Base-by-base conservation (phyloP, 2,888 invertebrate genomes). In the Euplexia lucipara region DNA sequence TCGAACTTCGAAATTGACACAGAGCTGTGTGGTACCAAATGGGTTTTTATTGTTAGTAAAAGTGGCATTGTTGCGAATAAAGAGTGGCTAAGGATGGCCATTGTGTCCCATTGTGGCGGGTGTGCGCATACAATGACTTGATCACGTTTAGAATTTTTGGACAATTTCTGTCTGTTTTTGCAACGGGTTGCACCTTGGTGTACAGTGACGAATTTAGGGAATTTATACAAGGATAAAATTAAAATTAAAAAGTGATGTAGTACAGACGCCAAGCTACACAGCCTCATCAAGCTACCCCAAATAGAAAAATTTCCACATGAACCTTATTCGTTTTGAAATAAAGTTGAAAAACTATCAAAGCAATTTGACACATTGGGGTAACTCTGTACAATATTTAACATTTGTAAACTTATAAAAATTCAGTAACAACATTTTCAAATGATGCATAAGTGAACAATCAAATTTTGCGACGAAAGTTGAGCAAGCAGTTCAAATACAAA, bases 101-200 rank as follows among this genome's bases (percentile, higher is more conserved):
- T 94, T 94, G 92, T 92, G 83, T 70, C 79, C 83, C 86, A 92
- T 95, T 95, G 94, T 95, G 88, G 92, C 91, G 94, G 95, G 95
- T 95, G 95, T 95, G 92, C 78, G 90, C 68, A 86, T 86, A 95
- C 94, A 95, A 95, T 89, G 88, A 81, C 59, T 81, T 88, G 92
- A 92, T 92, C 92, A 91, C 92, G 91, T 92, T 93, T 91, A 90
- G 91, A 91, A 91, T 88, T 95, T 94, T 95, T 94, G 94, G 94
- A 93, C 93, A 94, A 94, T 95, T 93, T 93, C 88, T 86, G 88
- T 81, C 84, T 76, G 89, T 94, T 95, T 94, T 94, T 95, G 93
- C 94, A 94, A 94, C 92, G 93, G 93, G 92, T 94, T 94, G 94
- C 95, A 95, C 94, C 95, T 95, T 95, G 93, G 83, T 76, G 58